Base-by-base conservation (phyloP, 2,888 invertebrate genomes). In the Epistrophella euchroma region DNA sequence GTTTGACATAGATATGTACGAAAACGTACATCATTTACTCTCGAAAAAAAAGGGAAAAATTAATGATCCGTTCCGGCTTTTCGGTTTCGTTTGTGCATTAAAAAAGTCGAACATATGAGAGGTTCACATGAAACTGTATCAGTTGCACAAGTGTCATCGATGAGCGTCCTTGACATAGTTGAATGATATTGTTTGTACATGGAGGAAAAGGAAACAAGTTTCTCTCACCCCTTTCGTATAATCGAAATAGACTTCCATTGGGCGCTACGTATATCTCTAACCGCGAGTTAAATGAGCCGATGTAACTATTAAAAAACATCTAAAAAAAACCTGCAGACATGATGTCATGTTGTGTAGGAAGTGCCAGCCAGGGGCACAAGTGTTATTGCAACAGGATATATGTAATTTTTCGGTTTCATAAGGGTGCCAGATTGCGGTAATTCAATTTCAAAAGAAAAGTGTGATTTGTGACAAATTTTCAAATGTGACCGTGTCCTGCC, bases 91-190 rank as follows among this genome's bases (percentile, higher is more conserved):
- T 5, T 28, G 28, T 47, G 37, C 37, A 37, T 37, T 85, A 86
- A 82, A 82, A 82, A 81, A 82, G 82, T 86, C 81, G 78, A 87
- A 75, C 87, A 87, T 87, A 71, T 87, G 87, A 87, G 72, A 60
- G 55, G 72, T 87, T 87, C 82, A 75, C 87, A 87, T 87, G 87
- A 50, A 87, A 82, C 52, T 82, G 37, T 86, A 86, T 86, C 86
- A 86, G 86, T 86, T 82, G 86, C 86, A 87, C 87, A 87, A 87
- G 87, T 87, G 87, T 68, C 82, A 74, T 81, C 77, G 58, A 17
- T 37, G 22, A 52, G 77, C 74, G 86, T 82, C 82, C 86, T 86
- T 86, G 85, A 82, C 86, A 82, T 37, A 80, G 45, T 80, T 73
- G 78, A 74, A 74, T 83, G 55, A 60, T 60, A 25, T 40, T 40